These are phyloP conservation scores for Ooceraea biroi DNA, from an alignment of 1,140 invertebrate genomes.

Conservation along the genomic window DNA sequence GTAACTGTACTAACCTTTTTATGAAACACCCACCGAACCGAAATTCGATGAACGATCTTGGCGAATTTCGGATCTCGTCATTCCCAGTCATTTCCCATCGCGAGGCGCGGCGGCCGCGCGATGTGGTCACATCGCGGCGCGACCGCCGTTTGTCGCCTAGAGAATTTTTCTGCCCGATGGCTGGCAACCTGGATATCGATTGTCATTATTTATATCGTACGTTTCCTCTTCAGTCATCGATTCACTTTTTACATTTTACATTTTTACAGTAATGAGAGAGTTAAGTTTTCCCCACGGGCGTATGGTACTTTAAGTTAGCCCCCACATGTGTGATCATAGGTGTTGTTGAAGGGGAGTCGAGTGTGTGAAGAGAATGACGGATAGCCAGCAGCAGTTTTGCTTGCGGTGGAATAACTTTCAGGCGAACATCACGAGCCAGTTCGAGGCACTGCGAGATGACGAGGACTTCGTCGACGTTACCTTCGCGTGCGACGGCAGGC, in stretches of 20 bases:
- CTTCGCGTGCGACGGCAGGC: constrained; percentile 92
- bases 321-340: constrained; percentile 82
- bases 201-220: constrained; percentile 87
- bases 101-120: no score
- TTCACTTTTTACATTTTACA: constrained; percentile 87
- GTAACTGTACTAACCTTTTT: no score
- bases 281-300: constrained; percentile 82
- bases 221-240: constrained; percentile 87
- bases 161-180: constrained; percentile 74
- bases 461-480: constrained; percentile 94
- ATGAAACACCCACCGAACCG: no score
- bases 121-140: constrained; percentile 6
- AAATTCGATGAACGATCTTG: no score
- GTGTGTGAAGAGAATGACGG: constrained; percentile 84
- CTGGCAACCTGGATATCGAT: constrained; percentile 85
- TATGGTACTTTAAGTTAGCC: constrained; percentile 79
- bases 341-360: constrained; percentile 81
- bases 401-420: constrained; percentile 97
- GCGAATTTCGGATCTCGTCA: no score
- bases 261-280: constrained; percentile 86
- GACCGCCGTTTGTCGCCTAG: constrained; percentile 67
- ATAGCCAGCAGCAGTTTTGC: constrained; percentile 93
- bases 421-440: constrained; percentile 94
- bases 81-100: no score
- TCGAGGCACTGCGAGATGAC: constrained; percentile 92